Evolutionary conservation across 2,113 vertebrate species (phyloP).

Genomic region (Sebastes fasciatus): DNA sequence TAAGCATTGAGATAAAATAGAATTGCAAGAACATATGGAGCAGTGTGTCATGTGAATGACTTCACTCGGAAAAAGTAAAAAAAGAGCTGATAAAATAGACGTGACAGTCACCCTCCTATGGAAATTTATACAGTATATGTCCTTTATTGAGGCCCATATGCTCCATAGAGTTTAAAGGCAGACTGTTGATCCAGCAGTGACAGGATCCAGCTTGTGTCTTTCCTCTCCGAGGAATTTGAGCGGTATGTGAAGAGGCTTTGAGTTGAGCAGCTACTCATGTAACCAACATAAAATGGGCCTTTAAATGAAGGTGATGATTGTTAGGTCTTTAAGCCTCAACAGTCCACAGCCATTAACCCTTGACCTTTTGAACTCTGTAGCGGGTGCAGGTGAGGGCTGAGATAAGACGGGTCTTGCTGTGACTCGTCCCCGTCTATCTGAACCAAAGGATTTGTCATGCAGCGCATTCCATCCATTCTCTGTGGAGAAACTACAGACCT

Average conservation of each 20-base stretch:
- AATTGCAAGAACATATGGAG: neutral
- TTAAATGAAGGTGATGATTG: neutral
- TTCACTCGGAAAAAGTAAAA: neutral
- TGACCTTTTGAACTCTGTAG: conserved; percentile 9
- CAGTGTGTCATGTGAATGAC: neutral
- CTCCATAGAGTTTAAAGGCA: neutral
- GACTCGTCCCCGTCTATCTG: conserved; percentile 1
- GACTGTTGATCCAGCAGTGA: neutral
- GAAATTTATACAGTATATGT: neutral
- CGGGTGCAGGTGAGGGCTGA: neutral
- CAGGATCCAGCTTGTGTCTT: neutral
- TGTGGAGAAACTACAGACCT: neutral
- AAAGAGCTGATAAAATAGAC: neutral
- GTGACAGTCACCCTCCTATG: neutral
- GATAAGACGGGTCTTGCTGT: neutral
- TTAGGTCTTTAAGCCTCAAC: neutral
- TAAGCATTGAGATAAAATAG: no score
- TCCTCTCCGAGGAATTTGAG: neutral
- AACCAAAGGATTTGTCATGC: neutral
- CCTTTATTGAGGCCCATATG: neutral
- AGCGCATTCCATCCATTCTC: conserved; percentile 35
- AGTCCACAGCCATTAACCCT: neutral
- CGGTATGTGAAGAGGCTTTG: neutral
- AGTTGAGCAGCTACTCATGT: neutral
- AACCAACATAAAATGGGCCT: neutral